These are phyloP conservation scores for Drosophila elegans DNA, from an alignment of 1,140 invertebrate genomes.

Conservation along the genomic window DNA sequence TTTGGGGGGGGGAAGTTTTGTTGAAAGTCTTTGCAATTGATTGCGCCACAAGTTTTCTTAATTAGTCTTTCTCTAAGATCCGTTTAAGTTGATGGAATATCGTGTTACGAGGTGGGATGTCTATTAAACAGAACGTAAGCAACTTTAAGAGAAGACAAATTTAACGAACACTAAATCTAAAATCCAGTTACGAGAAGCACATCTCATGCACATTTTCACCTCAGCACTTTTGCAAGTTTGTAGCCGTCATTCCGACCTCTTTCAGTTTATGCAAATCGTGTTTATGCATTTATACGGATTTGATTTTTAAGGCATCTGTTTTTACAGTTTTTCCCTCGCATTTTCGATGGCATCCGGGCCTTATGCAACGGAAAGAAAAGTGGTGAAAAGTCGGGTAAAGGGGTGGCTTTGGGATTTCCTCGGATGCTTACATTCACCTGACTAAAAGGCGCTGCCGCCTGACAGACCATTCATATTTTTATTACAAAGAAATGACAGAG, in stretches of 20 bases:
- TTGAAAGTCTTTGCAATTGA: slow-evolving; percentile 1
- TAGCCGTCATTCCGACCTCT: slow-evolving; percentile 11
- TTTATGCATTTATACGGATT: slow-evolving; percentile 45
- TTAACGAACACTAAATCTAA: neutral
- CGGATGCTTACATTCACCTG: slow-evolving; percentile 42
- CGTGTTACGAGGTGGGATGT: neutral
- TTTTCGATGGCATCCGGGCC: slow-evolving; percentile 26
- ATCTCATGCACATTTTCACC: neutral
- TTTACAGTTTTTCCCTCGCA: slow-evolving; percentile 30
- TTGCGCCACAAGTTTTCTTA: neutral
- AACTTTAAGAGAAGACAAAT: too few species aligned
- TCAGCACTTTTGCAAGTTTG: slow-evolving; percentile 15
- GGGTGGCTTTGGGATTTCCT: slow-evolving; percentile 5
- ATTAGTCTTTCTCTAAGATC: slow-evolving; percentile 8
- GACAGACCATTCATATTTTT: slow-evolving; percentile 54
- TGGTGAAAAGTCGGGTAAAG: slow-evolving; percentile 3
- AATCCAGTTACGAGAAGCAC: neutral
- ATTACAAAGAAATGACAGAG: slow-evolving; percentile 31
- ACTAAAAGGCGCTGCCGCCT: neutral
- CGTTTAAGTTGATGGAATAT: neutral
- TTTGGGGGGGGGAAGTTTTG: neutral
- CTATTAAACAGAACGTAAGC: neutral
- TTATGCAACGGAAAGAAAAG: slow-evolving; percentile 16
- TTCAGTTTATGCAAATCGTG: slow-evolving; percentile 40
- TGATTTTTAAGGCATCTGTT: slow-evolving; percentile 51